phyloP scores from a whole-genome alignment of 2,113 vertebrate species.

The Cyprinodon brontotheroides region DNA sequence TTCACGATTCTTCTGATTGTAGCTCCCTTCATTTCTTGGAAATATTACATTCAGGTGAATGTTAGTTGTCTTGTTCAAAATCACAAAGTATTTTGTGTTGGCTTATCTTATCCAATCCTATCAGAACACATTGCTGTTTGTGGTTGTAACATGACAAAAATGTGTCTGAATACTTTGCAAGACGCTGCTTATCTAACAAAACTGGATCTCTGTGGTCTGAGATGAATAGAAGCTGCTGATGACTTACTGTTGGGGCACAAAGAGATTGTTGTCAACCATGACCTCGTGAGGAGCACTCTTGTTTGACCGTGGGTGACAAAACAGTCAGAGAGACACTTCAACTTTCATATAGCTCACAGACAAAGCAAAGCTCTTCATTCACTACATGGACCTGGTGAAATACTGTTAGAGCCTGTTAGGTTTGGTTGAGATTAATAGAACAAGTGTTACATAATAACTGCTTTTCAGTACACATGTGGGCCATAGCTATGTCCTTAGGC shows the following conservation, averaged over 20 bases:
- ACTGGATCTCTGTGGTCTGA: conserved; percentile 4
- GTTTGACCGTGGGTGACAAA: conserved; percentile 45
- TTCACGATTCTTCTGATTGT: too few species aligned
- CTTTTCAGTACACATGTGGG: conserved; percentile 26
- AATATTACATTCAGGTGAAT: background rate
- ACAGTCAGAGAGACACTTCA: background rate
- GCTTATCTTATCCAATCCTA: background rate
- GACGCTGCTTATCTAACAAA: background rate
- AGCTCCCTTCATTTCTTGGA: background rate
- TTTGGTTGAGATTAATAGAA: conserved; percentile 24
- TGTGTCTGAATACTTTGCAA: background rate
- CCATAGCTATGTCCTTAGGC: conserved; percentile 20
- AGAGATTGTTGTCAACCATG: conserved; percentile 34
- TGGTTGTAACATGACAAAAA: background rate
- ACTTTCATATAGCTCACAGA: conserved; percentile 7
- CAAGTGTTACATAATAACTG: conserved; percentile 24
- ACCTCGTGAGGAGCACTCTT: conserved; percentile 50
- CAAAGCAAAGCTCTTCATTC: conserved; percentile 12
- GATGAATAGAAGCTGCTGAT: conserved; percentile 15
- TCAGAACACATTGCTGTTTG: background rate
- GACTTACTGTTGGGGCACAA: conserved; percentile 34
- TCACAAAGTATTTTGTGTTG: too few species aligned
- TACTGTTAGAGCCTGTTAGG: conserved; percentile 5
- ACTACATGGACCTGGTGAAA: conserved; percentile 17
- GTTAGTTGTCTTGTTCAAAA: background rate